phyloP scores from a whole-genome alignment of 2,113 vertebrate genomes.

The Dipodomys spectabilis region DNA sequence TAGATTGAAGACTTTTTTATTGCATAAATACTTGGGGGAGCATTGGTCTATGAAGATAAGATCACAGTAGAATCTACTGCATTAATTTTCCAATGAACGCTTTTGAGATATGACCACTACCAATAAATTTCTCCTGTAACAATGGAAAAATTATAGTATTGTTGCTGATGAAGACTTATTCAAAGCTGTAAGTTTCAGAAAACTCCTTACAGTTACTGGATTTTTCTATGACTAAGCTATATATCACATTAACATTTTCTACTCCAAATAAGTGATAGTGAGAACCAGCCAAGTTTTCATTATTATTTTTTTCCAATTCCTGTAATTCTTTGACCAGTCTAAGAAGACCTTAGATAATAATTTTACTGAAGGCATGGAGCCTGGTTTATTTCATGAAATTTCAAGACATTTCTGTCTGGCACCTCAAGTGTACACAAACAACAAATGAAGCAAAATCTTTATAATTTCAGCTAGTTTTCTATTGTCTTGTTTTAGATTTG shows the following conservation, averaged over 20 bases:
- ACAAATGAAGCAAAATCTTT: neutral
- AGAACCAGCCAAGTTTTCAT: neutral
- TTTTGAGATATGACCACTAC: slow-evolving; percentile 34
- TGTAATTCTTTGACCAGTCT: neutral
- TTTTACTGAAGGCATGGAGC: neutral
- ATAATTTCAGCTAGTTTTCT: neutral
- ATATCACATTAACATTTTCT: neutral
- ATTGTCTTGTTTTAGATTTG: neutral
- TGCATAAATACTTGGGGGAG: neutral
- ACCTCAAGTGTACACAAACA: neutral
- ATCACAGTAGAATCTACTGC: neutral
- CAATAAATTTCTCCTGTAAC: neutral
- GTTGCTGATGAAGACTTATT: neutral
- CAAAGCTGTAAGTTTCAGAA: neutral
- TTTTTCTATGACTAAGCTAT: slow-evolving; percentile 1
- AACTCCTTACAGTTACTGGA: neutral
- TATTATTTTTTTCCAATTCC: neutral
- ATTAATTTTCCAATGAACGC: neutral
- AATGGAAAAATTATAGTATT: neutral
- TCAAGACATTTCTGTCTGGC: slow-evolving; percentile 17
- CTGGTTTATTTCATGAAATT: slow-evolving; percentile 47
- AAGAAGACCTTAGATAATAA: neutral
- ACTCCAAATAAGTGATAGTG: neutral
- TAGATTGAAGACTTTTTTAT: neutral
- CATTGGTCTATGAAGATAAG: neutral